Evolutionary conservation across 2,888 invertebrate species (phyloP).

Genomic region (Pseudococcus jackbeardsleyi): DNA sequence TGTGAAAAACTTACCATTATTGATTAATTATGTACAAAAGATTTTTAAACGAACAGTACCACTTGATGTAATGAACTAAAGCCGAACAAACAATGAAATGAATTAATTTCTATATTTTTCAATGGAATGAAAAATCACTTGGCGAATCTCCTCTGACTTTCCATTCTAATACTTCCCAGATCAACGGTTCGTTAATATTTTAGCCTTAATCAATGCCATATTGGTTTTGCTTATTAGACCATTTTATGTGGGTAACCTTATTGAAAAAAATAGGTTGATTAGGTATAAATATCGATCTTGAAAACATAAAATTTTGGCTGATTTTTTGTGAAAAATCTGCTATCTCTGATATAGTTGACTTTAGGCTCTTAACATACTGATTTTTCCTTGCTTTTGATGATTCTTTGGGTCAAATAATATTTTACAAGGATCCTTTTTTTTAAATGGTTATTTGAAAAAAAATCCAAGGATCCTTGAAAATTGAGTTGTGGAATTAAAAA

Average conservation of each 20-base stretch:
- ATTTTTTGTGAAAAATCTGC: too few species aligned
- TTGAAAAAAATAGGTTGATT: neutral
- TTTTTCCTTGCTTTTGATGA: too few species aligned
- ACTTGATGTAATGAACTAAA: constrained; percentile 26
- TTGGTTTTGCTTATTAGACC: neutral
- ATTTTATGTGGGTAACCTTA: neutral
- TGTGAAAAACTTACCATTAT: constrained; percentile 20
- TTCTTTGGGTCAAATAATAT: too few species aligned
- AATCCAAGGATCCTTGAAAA: too few species aligned
- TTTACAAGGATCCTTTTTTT: too few species aligned
- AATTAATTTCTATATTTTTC: constrained; percentile 43
- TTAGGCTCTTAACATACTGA: too few species aligned
- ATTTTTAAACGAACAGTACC: constrained; percentile 16
- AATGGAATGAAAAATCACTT: constrained; percentile 26
- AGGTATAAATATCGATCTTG: neutral
- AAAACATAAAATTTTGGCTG: neutral
- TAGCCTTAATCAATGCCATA: neutral
- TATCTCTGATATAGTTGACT: too few species aligned
- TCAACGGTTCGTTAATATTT: neutral
- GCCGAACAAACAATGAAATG: neutral
- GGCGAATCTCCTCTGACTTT: constrained; percentile 45
- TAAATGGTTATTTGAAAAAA: too few species aligned
- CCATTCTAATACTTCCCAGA: constrained; percentile 17
- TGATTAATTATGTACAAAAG: neutral
- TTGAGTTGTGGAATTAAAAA: too few species aligned